Evolutionary conservation across 2,797 vertebrate species (phyloP).

Genomic region (Hephaestus fuliginosus): DNA sequence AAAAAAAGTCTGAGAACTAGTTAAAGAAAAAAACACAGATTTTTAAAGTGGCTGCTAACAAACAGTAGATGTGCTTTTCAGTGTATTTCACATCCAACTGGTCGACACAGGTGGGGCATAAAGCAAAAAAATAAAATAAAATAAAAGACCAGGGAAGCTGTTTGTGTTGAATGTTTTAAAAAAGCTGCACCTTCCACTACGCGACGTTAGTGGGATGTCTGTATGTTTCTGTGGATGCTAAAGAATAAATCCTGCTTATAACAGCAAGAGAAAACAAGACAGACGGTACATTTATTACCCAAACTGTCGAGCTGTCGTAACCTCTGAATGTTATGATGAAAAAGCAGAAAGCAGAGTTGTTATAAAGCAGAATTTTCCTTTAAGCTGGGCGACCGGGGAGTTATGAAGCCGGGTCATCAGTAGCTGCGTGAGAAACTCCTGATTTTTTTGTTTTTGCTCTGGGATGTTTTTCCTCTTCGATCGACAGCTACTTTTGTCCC

Average conservation of each 20-base stretch:
- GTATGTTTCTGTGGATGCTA: constrained; percentile 22
- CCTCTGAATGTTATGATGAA: too few species aligned
- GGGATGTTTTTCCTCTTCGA: background rate
- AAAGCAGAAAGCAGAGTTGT: background rate
- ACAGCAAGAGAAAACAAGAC: background rate
- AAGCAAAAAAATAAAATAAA: background rate
- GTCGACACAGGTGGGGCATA: constrained; percentile 30
- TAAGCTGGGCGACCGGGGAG: background rate
- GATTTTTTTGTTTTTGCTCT: constrained; percentile 20
- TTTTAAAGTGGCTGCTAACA: background rate
- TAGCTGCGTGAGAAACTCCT: background rate
- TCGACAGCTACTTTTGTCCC: background rate
- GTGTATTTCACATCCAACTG: constrained; percentile 41
- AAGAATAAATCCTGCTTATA: constrained; percentile 16
- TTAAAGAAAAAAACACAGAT: background rate
- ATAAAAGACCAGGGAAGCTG: constrained; percentile 24
- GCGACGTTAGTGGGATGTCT: constrained; percentile 52
- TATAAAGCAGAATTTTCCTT: constrained; percentile 2
- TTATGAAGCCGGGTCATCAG: background rate
- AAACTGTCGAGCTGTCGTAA: background rate
- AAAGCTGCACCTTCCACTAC: constrained; percentile 70
- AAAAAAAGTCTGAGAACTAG: background rate
- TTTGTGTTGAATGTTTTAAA: constrained; percentile 50
- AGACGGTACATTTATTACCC: background rate
- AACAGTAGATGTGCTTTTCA: constrained; percentile 33